phyloP scores from a whole-genome alignment of 2,113 vertebrate species.

The Apteryx mantelli region DNA sequence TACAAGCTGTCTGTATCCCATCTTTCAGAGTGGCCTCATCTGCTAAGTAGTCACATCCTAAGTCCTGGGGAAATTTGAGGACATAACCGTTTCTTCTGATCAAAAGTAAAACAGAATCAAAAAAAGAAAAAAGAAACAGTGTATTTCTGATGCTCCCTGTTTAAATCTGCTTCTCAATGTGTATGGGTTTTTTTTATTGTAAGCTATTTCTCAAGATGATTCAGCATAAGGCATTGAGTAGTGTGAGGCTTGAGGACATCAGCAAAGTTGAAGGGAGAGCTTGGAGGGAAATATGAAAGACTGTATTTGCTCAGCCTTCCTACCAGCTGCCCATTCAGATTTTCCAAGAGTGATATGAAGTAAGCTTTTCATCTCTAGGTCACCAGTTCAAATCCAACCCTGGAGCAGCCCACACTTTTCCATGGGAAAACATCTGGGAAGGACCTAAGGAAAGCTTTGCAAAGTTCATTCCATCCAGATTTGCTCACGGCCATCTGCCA shows the following conservation, averaged over 20 bases:
- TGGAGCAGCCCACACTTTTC: neutral
- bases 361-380: neutral
- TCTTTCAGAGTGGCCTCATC: neutral
- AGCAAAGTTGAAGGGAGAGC: neutral
- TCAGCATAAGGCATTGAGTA: neutral
- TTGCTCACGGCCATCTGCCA: neutral
- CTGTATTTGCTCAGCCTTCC: neutral
- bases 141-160: neutral
- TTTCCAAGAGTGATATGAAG: neutral
- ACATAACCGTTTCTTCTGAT: neutral
- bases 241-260: neutral
- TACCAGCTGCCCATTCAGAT: neutral
- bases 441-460: neutral
- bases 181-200: neutral
- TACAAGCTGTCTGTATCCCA: neutral
- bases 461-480: neutral
- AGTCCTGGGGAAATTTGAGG: neutral
- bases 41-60: neutral
- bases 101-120: neutral
- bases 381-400: neutral
- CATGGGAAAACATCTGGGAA: neutral
- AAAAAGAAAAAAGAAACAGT: neutral
- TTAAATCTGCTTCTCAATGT: neutral
- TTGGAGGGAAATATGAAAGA: neutral
- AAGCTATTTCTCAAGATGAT: neutral